Conservation (phyloP, 2,113 vertebrate species). For the Entosphenus tridentatus region DNA sequence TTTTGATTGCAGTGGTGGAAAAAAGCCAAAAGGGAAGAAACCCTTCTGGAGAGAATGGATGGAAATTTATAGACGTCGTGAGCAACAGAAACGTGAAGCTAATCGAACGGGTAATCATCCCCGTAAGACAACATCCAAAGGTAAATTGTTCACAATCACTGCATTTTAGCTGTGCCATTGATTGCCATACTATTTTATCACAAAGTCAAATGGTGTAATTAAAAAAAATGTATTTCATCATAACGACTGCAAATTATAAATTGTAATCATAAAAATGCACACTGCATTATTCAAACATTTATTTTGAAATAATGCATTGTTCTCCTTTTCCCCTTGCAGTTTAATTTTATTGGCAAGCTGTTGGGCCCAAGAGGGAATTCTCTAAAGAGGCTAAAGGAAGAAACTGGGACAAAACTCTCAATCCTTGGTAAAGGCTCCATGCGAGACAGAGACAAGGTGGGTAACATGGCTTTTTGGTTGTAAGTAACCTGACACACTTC, state of each 20-base stretch:
- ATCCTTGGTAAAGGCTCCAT: slow-evolving; percentile 3
- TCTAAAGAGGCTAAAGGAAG: slow-evolving; percentile 2
- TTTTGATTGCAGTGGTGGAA: not conserved
- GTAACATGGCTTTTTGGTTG: too few species aligned
- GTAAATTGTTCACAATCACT: slow-evolving; percentile 3
- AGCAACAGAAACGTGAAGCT: slow-evolving; percentile 4
- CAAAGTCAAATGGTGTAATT: too few species aligned
- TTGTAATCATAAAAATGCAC: too few species aligned
- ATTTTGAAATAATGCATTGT: not conserved
- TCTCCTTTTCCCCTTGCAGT: not conserved
- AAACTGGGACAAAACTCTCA: not conserved
- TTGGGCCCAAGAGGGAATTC: slow-evolving; percentile 5
- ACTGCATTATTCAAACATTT: too few species aligned
- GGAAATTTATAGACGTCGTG: not conserved
- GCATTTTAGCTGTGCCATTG: not conserved
- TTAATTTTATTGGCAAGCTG: slow-evolving; percentile 4
- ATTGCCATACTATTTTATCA: too few species aligned
- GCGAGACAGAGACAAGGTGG: slow-evolving; percentile 1
- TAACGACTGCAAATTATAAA: too few species aligned
- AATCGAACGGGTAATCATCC: slow-evolving; percentile 3
- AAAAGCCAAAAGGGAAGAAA: not conserved
- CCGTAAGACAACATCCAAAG: slow-evolving; percentile 3
- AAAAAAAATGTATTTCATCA: too few species aligned
- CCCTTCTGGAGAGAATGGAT: not conserved
- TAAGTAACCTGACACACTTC: too few species aligned